Evolutionary conservation across 2,113 vertebrate species (phyloP).

Genomic region (Indicator maculatus): DNA sequence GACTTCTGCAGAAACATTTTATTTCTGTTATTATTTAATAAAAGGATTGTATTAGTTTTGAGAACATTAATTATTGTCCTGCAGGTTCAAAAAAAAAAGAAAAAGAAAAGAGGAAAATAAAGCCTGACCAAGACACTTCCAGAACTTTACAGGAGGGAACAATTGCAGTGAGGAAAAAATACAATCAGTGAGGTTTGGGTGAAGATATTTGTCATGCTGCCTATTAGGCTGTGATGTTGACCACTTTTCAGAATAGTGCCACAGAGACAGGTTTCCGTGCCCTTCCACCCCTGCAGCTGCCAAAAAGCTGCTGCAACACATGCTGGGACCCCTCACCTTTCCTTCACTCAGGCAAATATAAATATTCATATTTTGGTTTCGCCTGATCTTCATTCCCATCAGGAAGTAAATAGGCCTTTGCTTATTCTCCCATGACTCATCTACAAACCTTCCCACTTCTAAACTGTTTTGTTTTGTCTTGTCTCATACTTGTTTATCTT

Average conservation of each 20-base stretch:
- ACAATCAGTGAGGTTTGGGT: not conserved
- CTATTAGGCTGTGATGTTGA: fast-evolving
- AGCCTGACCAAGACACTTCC: not conserved
- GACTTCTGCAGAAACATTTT: not conserved
- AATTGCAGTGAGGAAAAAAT: not conserved
- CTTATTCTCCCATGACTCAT: slow-evolving; percentile 46
- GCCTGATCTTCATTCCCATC: not conserved
- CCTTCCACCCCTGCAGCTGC: not conserved
- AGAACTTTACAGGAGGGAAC: not conserved
- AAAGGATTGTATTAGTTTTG: not conserved
- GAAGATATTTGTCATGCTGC: not conserved
- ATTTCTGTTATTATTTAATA: not conserved
- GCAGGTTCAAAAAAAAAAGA: not conserved
- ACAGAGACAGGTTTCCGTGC: fast-evolving
- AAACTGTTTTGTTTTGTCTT: slow-evolving; percentile 62
- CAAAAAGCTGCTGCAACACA: too few relatives aligned
- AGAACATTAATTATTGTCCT: not conserved
- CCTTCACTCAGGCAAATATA: not conserved
- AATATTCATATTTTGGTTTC: slow-evolving; percentile 6
- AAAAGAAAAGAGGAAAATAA: not conserved
- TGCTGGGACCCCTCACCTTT: not conserved
- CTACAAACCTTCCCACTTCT: slow-evolving; percentile 30
- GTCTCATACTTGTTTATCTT: slow-evolving; percentile 61
- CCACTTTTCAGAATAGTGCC: not conserved
- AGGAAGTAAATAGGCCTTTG: slow-evolving; percentile 11